A percentile compares a stretch with the other conserved stretches of the same genome.
Conservation (phyloP, 2,888 invertebrate genomes). For the Heteropelma amictum region DNA sequence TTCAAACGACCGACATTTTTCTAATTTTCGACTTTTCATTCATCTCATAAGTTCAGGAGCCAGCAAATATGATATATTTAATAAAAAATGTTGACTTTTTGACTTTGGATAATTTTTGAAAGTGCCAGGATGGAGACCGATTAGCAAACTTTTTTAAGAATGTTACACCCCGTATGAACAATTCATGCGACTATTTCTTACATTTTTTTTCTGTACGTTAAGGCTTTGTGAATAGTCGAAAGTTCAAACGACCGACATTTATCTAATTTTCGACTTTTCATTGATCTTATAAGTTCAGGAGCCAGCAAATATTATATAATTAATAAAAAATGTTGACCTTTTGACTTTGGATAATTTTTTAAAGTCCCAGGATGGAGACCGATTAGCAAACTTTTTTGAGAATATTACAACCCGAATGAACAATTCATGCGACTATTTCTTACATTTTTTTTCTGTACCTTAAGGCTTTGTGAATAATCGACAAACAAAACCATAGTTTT, state of each 20-base stretch:
- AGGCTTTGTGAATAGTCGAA: too few species aligned
- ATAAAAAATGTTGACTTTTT: not conserved
- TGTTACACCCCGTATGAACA: too few species aligned
- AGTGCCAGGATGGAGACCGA: not conserved
- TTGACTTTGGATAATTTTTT: not conserved
- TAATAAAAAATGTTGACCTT: not conserved
- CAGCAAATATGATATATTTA: not conserved
- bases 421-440: too few species aligned
- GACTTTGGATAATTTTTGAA: not conserved
- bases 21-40: not conserved
- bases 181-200: too few species aligned
- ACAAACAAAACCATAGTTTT: too few species aligned
- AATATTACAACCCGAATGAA: too few species aligned
- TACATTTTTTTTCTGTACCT: too few species aligned
- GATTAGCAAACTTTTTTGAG: not conserved
- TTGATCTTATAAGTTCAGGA: not conserved
- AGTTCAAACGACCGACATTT: too few species aligned
- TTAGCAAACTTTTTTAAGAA: not conserved
- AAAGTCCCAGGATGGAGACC: not conserved
- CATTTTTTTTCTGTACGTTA: too few species aligned
- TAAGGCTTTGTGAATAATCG: too few species aligned
- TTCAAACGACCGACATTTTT: not conserved
- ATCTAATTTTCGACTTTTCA: too few species aligned
- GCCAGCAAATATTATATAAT: not conserved
- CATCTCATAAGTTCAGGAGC: not conserved